Percentiles rank a stretch among this genome's conserved stretches.
Evolutionary conservation across 1,140 invertebrate genomes (phyloP).

Genomic region (Solenopsis invicta): DNA sequence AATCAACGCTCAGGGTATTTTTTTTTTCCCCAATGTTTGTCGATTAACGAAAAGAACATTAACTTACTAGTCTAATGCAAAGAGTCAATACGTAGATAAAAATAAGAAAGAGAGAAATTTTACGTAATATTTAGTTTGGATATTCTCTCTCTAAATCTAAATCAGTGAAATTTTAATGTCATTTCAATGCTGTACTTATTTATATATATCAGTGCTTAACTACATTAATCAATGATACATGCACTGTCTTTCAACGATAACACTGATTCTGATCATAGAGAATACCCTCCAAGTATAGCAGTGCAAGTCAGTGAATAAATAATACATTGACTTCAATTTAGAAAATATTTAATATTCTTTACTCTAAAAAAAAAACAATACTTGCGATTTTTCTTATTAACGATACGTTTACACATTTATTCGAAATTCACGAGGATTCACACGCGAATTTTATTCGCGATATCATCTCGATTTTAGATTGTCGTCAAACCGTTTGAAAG

Average conservation of each 20-base stretch:
- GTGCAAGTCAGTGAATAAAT: too few species aligned
- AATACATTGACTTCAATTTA: too few species aligned
- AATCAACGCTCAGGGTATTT: constrained; percentile 32
- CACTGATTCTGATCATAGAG: too few species aligned
- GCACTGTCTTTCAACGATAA: too few species aligned
- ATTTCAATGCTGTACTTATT: not conserved
- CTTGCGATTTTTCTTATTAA: not conserved
- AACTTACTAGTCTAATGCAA: not conserved
- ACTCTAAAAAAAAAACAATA: not conserved
- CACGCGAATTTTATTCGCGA: constrained; percentile 71
- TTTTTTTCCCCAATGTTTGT: not conserved
- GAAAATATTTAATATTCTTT: not conserved
- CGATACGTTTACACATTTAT: not conserved
- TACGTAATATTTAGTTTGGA: not conserved
- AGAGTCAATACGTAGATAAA: not conserved
- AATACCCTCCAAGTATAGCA: too few species aligned
- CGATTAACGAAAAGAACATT: not conserved
- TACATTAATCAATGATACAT: too few species aligned
- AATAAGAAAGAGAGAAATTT: not conserved
- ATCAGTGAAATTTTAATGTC: too few species aligned
- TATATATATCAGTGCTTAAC: not conserved
- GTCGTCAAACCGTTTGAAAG: constrained; percentile 82
- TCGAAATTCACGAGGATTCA: constrained; percentile 46
- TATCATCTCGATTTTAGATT: constrained; percentile 70
- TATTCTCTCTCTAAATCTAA: too few species aligned